Percentiles rank a stretch among this genome's conserved stretches.
Evolutionary conservation across 2,888 invertebrate species (phyloP).

Genomic region (Pristionchus japonicus): DNA sequence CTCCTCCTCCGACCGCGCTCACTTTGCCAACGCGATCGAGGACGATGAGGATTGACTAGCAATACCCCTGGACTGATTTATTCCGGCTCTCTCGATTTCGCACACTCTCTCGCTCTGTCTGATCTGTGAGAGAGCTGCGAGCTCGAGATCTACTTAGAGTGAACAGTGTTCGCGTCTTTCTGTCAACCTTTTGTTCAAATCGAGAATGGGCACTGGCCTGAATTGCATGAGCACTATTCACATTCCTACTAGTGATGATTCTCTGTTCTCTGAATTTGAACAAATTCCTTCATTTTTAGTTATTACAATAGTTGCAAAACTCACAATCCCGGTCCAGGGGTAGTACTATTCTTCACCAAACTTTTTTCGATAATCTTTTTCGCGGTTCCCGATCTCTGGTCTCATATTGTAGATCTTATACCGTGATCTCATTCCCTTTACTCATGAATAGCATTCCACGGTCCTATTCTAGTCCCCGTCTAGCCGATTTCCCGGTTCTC

Average conservation of each 20-base stretch:
- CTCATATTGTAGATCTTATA: not conserved
- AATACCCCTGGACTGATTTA: conserved; percentile 36
- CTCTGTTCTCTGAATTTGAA: no score
- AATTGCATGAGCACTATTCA: no score
- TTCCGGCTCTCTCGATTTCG: no score
- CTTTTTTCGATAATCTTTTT: not conserved
- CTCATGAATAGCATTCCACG: not conserved
- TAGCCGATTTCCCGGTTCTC: not conserved
- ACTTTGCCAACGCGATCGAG: conserved; percentile 15
- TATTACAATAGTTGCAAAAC: not conserved
- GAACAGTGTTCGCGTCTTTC: no score
- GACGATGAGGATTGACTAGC: conserved; percentile 46
- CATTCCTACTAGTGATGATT: no score
- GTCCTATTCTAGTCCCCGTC: not conserved
- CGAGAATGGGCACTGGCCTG: no score
- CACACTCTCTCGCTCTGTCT: no score
- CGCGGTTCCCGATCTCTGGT: not conserved
- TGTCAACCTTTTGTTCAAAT: no score
- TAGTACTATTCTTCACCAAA: not conserved
- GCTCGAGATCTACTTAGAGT: no score
- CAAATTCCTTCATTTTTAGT: not conserved
- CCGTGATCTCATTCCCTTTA: conserved; percentile 6
- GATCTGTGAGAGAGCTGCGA: no score
- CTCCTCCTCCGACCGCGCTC: conserved; percentile 13
- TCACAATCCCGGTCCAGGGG: not conserved